A percentile compares a stretch with the other conserved stretches of the same genome.
Conservation (phyloP, 2,888 invertebrate genomes). For the Lasioglossum morio region DNA sequence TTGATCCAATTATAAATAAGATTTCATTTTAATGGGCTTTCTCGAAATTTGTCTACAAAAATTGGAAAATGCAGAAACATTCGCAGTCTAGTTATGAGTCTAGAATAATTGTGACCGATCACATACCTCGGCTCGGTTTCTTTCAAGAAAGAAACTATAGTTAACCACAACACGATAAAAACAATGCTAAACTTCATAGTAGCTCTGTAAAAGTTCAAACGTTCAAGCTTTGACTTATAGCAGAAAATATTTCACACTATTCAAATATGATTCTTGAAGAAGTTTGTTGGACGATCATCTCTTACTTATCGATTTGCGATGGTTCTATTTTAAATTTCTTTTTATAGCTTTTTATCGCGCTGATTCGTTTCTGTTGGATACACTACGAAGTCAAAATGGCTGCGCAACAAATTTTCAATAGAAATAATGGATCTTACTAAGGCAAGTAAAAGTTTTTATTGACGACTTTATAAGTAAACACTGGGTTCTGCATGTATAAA, state of each 20-base stretch:
- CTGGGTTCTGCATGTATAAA: too few species aligned
- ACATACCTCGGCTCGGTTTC: neutral
- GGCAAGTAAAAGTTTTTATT: neutral
- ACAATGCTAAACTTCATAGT: neutral
- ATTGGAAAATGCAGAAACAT: too few species aligned
- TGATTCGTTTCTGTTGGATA: neutral
- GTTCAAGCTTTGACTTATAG: neutral
- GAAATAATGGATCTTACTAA: neutral
- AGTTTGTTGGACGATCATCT: neutral
- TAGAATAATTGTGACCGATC: neutral
- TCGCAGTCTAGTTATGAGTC: neutral
- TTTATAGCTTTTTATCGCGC: neutral
- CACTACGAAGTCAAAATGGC: neutral
- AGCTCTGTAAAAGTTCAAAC: neutral
- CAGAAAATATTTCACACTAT: neutral
- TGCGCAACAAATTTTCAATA: neutral
- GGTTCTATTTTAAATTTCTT: neutral
- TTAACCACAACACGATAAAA: neutral
- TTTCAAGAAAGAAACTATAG: neutral
- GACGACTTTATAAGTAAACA: neutral
- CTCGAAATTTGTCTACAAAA: too few species aligned
- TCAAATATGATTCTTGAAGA: neutral
- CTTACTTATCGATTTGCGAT: neutral
- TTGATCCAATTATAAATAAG: too few species aligned
- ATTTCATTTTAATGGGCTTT: too few species aligned